A percentile compares a stretch with the other conserved stretches of the same genome.
Evolutionary conservation across 2,888 invertebrate genomes (phyloP).

Genomic region (Escarpia spicata): DNA sequence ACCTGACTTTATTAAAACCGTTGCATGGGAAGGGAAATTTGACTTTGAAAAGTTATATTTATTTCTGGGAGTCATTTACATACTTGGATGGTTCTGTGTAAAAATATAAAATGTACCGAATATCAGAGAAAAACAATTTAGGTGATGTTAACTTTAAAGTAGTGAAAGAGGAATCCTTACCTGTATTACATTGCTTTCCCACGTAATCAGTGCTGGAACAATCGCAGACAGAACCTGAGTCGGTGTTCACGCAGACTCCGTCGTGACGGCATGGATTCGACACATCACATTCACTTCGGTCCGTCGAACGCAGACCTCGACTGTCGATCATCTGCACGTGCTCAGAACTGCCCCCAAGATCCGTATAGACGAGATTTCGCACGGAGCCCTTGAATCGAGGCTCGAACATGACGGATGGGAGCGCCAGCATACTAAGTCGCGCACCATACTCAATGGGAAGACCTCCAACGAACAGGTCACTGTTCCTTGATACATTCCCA

Average conservation of each 20-base stretch:
- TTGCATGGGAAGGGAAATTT: too few species aligned
- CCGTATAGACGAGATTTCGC: constrained; percentile 83
- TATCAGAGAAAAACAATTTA: too few species aligned
- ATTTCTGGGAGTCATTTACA: too few species aligned
- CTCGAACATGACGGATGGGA: constrained; percentile 92
- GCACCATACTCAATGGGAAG: constrained; percentile 92
- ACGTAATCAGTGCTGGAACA: constrained; percentile 92
- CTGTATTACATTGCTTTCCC: constrained; percentile 93
- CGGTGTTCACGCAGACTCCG: constrained; percentile 94
- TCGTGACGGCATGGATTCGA: constrained; percentile 89
- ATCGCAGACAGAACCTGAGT: constrained; percentile 93
- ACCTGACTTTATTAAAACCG: too few species aligned
- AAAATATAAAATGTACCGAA: background rate
- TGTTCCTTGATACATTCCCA: constrained; percentile 86
- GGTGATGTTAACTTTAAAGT: background rate
- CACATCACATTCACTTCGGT: constrained; percentile 49
- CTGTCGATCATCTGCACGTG: constrained; percentile 87
- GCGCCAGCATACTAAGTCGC: constrained; percentile 77
- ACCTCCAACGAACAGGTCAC: constrained; percentile 95
- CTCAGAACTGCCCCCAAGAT: constrained; percentile 73
- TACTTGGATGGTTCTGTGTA: too few species aligned
- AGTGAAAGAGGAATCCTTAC: constrained; percentile 73
- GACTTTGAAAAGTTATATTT: too few species aligned
- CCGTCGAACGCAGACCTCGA: constrained; percentile 59
- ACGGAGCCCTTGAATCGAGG: constrained; percentile 91